These are phyloP conservation scores for Lapara coniferarum DNA, from an alignment of 2,888 invertebrate genomes.

Conservation along the genomic window DNA sequence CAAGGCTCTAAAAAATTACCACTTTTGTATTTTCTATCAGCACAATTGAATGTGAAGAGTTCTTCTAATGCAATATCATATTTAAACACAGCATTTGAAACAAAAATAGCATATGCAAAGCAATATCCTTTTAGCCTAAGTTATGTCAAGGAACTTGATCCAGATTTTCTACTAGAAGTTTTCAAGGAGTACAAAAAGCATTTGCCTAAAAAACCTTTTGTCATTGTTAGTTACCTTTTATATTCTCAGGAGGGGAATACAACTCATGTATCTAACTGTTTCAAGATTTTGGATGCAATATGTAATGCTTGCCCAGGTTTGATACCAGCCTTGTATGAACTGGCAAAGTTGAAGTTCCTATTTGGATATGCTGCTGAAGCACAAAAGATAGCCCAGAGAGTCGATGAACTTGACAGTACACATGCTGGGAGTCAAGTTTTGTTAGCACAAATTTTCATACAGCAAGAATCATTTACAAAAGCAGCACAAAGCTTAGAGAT, in stretches of 20 bases:
- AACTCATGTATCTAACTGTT: constrained; percentile 79
- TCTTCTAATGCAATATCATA: constrained; percentile 81
- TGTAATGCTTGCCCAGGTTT: constrained; percentile 93
- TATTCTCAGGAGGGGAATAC: constrained; percentile 76
- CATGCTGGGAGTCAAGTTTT: constrained; percentile 93
- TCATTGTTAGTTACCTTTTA: constrained; percentile 72
- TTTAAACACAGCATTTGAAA: constrained; percentile 86
- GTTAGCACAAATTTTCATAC: constrained; percentile 92
- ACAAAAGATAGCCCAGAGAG: constrained; percentile 87
- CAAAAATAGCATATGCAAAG: constrained; percentile 63
- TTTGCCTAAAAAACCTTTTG: constrained; percentile 85
- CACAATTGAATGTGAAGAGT: constrained; percentile 84
- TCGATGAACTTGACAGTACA: constrained; percentile 90
- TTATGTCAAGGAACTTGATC: constrained; percentile 90
- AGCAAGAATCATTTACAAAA: constrained; percentile 87
- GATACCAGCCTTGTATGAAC: constrained; percentile 85
- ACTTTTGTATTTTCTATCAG: constrained; percentile 86
- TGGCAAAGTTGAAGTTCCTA: constrained; percentile 92
- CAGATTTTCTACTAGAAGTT: constrained; percentile 92
- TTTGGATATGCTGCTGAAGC: constrained; percentile 90
- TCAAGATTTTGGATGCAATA: constrained; percentile 88
- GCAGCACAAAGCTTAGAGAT: constrained; percentile 95
- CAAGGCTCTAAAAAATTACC: constrained; percentile 87
- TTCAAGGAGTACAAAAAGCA: constrained; percentile 90
- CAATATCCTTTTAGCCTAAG: constrained; percentile 88